Base-by-base conservation (phyloP, 2,797 vertebrate species). In the Melanotaenia boesemani region DNA sequence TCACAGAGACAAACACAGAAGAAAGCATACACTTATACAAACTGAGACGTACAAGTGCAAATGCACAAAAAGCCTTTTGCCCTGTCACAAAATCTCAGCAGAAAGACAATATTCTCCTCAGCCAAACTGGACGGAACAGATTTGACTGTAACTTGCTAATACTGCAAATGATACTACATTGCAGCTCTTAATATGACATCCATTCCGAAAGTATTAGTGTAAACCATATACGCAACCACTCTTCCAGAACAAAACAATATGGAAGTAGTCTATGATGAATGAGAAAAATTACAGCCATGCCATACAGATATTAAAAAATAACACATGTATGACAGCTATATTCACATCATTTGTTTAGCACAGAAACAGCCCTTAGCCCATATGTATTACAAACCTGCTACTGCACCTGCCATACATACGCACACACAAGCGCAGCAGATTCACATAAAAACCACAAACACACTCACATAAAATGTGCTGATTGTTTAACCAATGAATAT, bases 401-500 rank as follows among this genome's bases (percentile, higher is more conserved):
- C 75, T 63, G 63, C 80, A 86, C 79, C 85, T 79, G 81, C 75
- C 82, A 70, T 63, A 68, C 67, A 56, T 67, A 65, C 55, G 6
- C 22, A 37, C 63, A 72, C 62, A 58, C 72, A 78, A 52, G 65
- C 68, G 60, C 70, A 78, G 67, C 71, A 41, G 67, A 81, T 63
- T 79, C 65, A 79, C 76, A 76, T 82, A 76, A 84, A 87, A 77
- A 79, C 52, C 50, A 56, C 6, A 9, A 70, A 67, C 75, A 80
- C 59, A 60, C 69, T 74, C 67, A 77, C 67, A 80, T 86, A 85
- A 92, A 94, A 93, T 92, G 91, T 91, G 89, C 92, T 89, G 88
- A 94, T 92, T 92, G 87, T 79, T 82, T 77, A 52, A 63, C 91
- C 82, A 89, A 83, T 92, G 93, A 94, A 93, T 92, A 92, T 91